phyloP scores from a whole-genome alignment of 2,888 invertebrate genomes.

The Penaeus monodon region DNA sequence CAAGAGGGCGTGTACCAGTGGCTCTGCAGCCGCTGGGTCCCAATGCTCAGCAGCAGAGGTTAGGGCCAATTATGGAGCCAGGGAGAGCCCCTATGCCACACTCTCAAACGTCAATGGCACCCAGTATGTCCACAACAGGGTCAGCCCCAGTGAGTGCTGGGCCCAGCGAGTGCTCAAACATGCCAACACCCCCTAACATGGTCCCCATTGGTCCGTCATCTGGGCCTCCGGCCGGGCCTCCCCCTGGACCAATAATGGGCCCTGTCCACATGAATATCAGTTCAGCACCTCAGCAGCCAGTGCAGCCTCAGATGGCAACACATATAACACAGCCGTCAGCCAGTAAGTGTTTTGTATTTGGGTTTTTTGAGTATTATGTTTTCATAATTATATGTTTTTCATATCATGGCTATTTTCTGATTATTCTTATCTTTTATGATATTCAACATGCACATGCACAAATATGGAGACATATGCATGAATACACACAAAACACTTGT shows the following conservation, averaged over 20 bases:
- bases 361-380: background rate
- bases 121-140: slow-evolving; percentile 13
- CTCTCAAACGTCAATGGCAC: background rate
- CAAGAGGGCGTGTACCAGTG: background rate
- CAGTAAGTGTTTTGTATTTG: slow-evolving; percentile 23
- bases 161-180: slow-evolving; percentile 18
- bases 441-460: background rate
- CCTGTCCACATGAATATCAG: slow-evolving; percentile 39
- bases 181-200: slow-evolving; percentile 21
- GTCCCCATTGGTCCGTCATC: slow-evolving; percentile 41
- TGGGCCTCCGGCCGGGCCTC: slow-evolving; percentile 45
- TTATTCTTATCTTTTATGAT: background rate
- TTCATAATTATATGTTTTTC: background rate
- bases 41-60: slow-evolving; percentile 15
- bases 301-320: slow-evolving; percentile 54
- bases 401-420: background rate
- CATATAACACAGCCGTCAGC: slow-evolving; percentile 42
- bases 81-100: slow-evolving; percentile 7
- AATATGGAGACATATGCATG: background rate
- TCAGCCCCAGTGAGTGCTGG: slow-evolving; percentile 1
- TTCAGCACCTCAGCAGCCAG: slow-evolving; percentile 39
- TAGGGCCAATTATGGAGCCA: slow-evolving; percentile 4
- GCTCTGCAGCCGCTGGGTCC: background rate
- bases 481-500: no score
- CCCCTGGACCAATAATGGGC: slow-evolving; percentile 53